phyloP scores from a whole-genome alignment of 1,140 invertebrate genomes.

The Psix sp. region DNA sequence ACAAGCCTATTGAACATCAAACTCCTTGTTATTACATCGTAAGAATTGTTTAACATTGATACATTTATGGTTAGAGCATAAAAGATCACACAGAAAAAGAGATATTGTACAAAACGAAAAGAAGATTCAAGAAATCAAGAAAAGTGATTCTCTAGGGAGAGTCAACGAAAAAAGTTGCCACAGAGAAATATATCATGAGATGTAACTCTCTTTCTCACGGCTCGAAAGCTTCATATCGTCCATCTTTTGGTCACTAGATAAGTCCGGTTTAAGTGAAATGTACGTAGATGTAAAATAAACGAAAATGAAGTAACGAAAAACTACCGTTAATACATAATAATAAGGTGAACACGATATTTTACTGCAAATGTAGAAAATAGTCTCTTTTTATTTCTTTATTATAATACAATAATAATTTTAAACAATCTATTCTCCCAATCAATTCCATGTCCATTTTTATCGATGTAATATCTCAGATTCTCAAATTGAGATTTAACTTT shows the following conservation, averaged over 20 bases:
- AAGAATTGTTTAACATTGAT: slow-evolving; percentile 31
- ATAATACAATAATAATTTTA: too few relatives aligned
- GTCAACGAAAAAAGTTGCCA: slow-evolving; percentile 45
- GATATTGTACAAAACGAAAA: slow-evolving; percentile 16
- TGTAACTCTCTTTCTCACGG: slow-evolving; percentile 28
- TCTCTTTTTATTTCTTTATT: too few relatives aligned
- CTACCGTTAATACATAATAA: too few relatives aligned
- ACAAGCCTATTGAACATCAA: slow-evolving; percentile 18
- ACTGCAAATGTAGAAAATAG: too few relatives aligned
- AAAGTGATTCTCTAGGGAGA: slow-evolving; percentile 57
- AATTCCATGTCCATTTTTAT: too few relatives aligned
- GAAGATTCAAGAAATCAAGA: slow-evolving; percentile 47
- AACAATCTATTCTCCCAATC: too few relatives aligned
- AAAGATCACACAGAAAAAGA: slow-evolving; percentile 2
- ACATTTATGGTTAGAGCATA: not conserved
- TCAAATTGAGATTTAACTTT: too few relatives aligned
- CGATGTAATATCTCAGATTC: too few relatives aligned
- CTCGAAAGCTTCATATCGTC: slow-evolving; percentile 56
- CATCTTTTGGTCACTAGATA: slow-evolving; percentile 55
- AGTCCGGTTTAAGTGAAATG: slow-evolving; percentile 60
- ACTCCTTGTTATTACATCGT: slow-evolving; percentile 17
- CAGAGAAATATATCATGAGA: slow-evolving; percentile 56
- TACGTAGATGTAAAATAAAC: slow-evolving; percentile 46
- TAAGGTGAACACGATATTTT: too few relatives aligned
- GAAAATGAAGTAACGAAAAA: too few relatives aligned